A percentile compares a stretch with the other conserved stretches of the same genome.
Evolutionary conservation across 1,140 invertebrate genomes (phyloP).

Genomic region (Grapholita molesta): DNA sequence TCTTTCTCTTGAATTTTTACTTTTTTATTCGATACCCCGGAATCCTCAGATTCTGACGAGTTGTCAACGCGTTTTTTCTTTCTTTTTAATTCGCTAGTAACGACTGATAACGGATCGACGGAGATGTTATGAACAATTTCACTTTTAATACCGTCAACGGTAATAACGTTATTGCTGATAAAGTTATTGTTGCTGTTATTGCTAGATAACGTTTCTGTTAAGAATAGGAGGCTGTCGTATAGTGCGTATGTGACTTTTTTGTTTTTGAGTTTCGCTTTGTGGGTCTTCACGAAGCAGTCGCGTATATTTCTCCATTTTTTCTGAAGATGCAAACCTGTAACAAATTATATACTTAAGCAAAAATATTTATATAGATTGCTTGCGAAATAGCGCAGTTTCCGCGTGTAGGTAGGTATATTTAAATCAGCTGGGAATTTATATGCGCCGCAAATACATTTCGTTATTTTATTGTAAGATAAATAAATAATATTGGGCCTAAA

Average conservation of each 20-base stretch:
- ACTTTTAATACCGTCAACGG: background rate
- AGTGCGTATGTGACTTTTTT: background rate
- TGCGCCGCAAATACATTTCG: too few relatives aligned
- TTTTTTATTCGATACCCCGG: constrained; percentile 11
- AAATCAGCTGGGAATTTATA: too few relatives aligned
- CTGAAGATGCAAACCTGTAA: background rate
- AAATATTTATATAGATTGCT: background rate
- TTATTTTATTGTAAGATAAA: too few relatives aligned
- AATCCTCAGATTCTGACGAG: background rate
- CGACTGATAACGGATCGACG: background rate
- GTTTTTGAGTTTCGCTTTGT: background rate
- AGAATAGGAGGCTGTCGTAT: background rate
- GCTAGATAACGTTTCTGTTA: background rate
- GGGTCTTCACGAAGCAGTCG: background rate
- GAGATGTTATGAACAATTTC: background rate
- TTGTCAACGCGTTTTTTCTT: background rate
- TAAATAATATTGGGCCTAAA: too few relatives aligned
- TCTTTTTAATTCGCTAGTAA: background rate
- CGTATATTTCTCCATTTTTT: background rate
- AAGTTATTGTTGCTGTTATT: too few relatives aligned
- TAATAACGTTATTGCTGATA: background rate
- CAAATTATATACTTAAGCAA: background rate
- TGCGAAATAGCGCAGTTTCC: too few relatives aligned
- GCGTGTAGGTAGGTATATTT: too few relatives aligned
- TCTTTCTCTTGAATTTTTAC: background rate